A percentile compares a stretch with the other conserved stretches of the same genome.
Evolutionary conservation across 2,888 invertebrate genomes (phyloP).

Genomic region (Ophioninae sp.): DNA sequence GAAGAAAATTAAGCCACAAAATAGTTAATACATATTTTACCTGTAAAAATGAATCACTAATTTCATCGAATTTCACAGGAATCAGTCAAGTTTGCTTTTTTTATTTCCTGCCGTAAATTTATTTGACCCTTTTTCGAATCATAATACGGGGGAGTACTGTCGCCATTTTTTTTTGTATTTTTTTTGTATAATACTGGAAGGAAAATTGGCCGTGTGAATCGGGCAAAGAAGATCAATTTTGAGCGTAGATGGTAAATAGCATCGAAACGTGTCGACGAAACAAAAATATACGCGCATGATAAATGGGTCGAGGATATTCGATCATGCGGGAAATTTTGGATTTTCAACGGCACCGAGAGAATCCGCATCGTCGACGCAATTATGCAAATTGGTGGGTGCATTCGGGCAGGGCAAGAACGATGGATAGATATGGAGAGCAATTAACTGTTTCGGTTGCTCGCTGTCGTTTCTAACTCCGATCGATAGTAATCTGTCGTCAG

Average conservation of each 20-base stretch:
- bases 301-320: slow-evolving; percentile 31
- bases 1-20: too few species aligned
- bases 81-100: too few species aligned
- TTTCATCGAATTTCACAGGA: too few species aligned
- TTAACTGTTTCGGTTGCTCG: slow-evolving; percentile 50
- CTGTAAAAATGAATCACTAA: too few species aligned
- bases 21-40: too few species aligned
- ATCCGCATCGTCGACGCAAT: slow-evolving; percentile 64
- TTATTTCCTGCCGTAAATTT: too few species aligned
- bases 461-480: slow-evolving; percentile 60
- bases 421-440: slow-evolving; percentile 4
- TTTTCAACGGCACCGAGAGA: slow-evolving; percentile 40
- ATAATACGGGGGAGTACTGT: too few species aligned
- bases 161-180: too few species aligned
- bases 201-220: too few species aligned
- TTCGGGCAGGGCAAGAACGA: slow-evolving; percentile 20
- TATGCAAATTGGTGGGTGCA: slow-evolving; percentile 67
- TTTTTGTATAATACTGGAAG: too few species aligned
- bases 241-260: slow-evolving; percentile 4
- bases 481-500: slow-evolving; percentile 65
- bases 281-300: slow-evolving; percentile 33
- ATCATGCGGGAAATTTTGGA: slow-evolving; percentile 18
- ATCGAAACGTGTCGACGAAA: slow-evolving; percentile 15
- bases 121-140: too few species aligned
- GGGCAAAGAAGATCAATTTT: not conserved